Evolutionary conservation across 92 coral and sea anemone genomes (phyloP).

Genomic region (Muricea muricata): DNA sequence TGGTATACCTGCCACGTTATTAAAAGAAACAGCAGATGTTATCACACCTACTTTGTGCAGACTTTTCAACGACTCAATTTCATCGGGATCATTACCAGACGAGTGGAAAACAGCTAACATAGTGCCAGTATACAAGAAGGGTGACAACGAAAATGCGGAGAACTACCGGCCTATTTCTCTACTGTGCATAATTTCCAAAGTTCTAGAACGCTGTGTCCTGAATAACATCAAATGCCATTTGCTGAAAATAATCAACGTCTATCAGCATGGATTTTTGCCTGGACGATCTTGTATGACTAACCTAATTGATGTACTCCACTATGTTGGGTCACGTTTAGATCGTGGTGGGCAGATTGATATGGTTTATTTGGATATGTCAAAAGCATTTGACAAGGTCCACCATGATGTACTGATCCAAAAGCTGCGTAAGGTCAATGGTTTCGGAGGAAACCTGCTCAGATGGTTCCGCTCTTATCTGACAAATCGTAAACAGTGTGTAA

Average conservation of each 20-base stretch:
- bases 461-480: constrained; percentile 34
- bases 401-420: constrained; percentile 8
- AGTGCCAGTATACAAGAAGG: constrained; percentile 66
- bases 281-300: constrained; percentile 17
- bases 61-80: constrained; percentile 56
- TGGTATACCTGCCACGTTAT: not conserved
- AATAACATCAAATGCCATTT: constrained; percentile 1
- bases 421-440: not conserved
- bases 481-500: constrained; percentile 17
- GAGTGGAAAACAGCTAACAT: constrained; percentile 67
- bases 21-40: not conserved
- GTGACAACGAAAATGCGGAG: constrained; percentile 7
- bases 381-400: constrained; percentile 8
- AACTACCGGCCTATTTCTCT: constrained; percentile 13
- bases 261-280: not conserved
- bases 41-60: not conserved
- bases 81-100: constrained; percentile 28
- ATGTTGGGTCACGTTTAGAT: constrained; percentile 11
- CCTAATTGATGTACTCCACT: constrained; percentile 4
- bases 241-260: not conserved
- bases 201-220: not conserved
- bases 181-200: constrained; percentile 11
- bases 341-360: constrained; percentile 1
- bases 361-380: not conserved
- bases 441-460: constrained; percentile 33